Conservation (phyloP, 2,113 vertebrate species). For the Corvus hawaiiensis region DNA sequence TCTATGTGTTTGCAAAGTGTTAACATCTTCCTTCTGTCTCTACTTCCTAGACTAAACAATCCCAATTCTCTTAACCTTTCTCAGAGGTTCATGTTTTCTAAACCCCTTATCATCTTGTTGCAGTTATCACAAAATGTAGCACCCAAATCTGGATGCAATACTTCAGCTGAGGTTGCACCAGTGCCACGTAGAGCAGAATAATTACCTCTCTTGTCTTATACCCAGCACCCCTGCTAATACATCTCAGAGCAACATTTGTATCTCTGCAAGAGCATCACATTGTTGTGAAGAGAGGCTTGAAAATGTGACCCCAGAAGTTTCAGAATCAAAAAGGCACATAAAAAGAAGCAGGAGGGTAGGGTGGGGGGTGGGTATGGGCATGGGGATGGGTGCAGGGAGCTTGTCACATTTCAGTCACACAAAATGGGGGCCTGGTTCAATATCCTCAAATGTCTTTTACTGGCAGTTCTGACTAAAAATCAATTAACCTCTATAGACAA, state of each 20-base stretch:
- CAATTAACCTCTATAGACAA: neutral
- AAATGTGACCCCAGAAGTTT: neutral
- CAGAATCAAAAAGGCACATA: neutral
- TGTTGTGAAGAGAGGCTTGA: neutral
- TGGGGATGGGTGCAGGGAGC: neutral
- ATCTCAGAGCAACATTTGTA: constrained; percentile 3
- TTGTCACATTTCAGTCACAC: neutral
- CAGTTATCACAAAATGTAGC: neutral
- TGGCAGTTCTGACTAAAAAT: neutral
- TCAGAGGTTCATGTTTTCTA: neutral
- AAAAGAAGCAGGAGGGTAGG: neutral
- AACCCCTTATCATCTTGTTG: neutral
- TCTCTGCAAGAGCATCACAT: constrained; percentile 1
- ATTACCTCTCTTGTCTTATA: constrained; percentile 35
- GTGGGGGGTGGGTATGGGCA: neutral
- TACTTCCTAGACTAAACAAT: neutral
- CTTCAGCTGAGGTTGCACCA: constrained; percentile 19
- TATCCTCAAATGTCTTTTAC: neutral
- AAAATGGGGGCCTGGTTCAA: neutral
- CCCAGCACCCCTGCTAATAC: neutral
- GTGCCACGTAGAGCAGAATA: constrained; percentile 57
- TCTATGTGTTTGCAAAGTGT: neutral
- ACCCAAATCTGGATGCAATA: neutral
- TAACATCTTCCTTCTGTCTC: neutral
- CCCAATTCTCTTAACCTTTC: neutral